Evolutionary conservation across 2,888 invertebrate species (phyloP), one percentile per base, ranked within the genome.

Genomic region (Artemia sp.): DNA sequence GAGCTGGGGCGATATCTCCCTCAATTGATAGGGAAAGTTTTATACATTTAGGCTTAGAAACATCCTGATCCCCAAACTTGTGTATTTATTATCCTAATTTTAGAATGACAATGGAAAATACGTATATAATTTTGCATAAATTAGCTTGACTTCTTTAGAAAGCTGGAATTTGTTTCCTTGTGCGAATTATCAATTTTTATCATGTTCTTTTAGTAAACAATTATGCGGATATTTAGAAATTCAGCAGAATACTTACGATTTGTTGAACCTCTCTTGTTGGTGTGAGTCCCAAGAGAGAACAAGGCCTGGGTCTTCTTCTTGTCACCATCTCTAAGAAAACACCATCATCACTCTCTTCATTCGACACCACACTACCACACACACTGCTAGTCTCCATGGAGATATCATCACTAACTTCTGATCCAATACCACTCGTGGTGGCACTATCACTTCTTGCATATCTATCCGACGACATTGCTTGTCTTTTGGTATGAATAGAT

Each of bases 401-500:
- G 11, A 69, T 69, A 2, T 51, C 66, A 19, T 76, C 76, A 9
- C 75, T 75, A 51, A 76, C 74, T 70, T 76, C 76, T 24, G 76
- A 76, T 11, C 76, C 76, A 38, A 76, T 72, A 9, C 76, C 76
- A 71, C 75, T 75, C 50, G 76, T 76, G 58, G 75, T 75, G 12
- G 75, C 75, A 51, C 76, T 76, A 72, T 76, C 76, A 7, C 75
- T 75, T 14, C 76, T 72, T 14, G 71, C 71, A 58, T 71, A 71
- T 9, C 64, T n/a, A 10, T 58, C 64, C 24, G 64, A 58, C 24
- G 64, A 58, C 64, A 58, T 58, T 8, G 64, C 64, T 24, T 58
- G n/a, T 66, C 68, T 71, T 19, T 67, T 70, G 52, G 72, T 68
- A 51, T 51, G 67, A 14, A 68, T 67, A 70, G 66, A 72, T 69